Base-by-base conservation (phyloP, 2,888 invertebrate species). In the Cryptops parisi region DNA sequence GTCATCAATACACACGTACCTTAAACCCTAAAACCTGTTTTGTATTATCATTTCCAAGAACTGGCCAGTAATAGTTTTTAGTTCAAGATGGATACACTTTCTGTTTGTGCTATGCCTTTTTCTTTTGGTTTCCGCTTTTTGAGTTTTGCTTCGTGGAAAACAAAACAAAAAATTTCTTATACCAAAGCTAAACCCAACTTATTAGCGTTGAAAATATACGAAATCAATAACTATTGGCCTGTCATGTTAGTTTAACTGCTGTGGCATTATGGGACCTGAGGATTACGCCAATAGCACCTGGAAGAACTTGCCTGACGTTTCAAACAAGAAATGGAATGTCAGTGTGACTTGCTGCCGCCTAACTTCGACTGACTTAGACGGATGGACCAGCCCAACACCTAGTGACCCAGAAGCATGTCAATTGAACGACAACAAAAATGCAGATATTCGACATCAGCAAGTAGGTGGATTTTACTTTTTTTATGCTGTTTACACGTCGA, bases 241-340 rank as follows among this genome's bases (percentile, higher is more conserved):
- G 19, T 44, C 19, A 21, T 47, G 38, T n/a, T 44, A 57, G 57
- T 57, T 53, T 39, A 47, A 71, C 60, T 72, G 72, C 60, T 72
- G 72, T 57, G 72, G 72, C 33, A 69, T 72, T 57, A 61, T 65
- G 53, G 67, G 64, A 19, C 66, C 68, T 54, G 58, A 51, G 9
- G 72, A 72, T 61, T 72, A 70, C 58, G 67, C 66, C 55, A 64
- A 66, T 39, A 71, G 71, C 19, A 12, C 33, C 4, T 33, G 40
- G 40, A 38, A 23, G 9, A 17, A 22, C 23, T 4, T 12, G 22
- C 22, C n/a, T 17, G n/a, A 22, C 23, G 17, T 15, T 23, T 17
- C 33, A 15, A 24, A 41, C n/a, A 25, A 25, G 6, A 15, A 17
- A 23, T n/a, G n/a, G n/a, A 51, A 51, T 21, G 41, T 51, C 43